Conservation (phyloP, 2,888 invertebrate species). For the Poecilus cupreus region DNA sequence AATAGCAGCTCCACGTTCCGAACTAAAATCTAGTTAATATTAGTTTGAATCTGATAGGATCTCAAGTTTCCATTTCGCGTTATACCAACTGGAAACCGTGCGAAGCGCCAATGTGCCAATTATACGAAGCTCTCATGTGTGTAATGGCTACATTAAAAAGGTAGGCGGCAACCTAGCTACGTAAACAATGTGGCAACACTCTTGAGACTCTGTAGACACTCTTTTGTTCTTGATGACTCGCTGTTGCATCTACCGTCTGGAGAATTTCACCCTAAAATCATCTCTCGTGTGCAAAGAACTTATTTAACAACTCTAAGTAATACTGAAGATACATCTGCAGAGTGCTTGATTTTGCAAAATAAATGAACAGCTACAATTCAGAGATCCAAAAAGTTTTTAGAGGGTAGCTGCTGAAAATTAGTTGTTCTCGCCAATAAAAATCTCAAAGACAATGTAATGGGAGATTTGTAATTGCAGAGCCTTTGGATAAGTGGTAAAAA, state of each 20-base stretch:
- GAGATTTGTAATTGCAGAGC: no score
- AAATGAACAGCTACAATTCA: no score
- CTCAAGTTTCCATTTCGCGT: background rate
- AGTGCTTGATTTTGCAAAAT: no score
- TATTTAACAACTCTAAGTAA: no score
- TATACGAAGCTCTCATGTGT: conserved; percentile 8
- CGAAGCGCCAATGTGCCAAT: conserved; percentile 29
- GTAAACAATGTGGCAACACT: background rate
- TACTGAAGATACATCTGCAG: no score
- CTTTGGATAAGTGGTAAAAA: no score
- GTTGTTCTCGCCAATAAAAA: no score
- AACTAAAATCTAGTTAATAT: background rate
- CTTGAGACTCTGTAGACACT: no score
- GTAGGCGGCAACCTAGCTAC: background rate
- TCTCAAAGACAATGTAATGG: no score
- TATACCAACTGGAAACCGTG: background rate
- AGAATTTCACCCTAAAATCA: background rate
- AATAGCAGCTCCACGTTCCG: background rate
- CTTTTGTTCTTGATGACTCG: conserved; percentile 6
- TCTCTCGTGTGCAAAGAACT: no score
- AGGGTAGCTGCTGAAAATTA: no score
- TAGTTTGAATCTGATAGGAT: background rate
- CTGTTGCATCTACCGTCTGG: background rate
- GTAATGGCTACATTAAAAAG: conserved; percentile 44
- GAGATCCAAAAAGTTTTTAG: no score